Percentiles rank a stretch among this genome's conserved stretches.
These are phyloP conservation scores for Tursiops truncatus DNA, from an alignment of 2,113 vertebrate species.

Conservation along the genomic window DNA sequence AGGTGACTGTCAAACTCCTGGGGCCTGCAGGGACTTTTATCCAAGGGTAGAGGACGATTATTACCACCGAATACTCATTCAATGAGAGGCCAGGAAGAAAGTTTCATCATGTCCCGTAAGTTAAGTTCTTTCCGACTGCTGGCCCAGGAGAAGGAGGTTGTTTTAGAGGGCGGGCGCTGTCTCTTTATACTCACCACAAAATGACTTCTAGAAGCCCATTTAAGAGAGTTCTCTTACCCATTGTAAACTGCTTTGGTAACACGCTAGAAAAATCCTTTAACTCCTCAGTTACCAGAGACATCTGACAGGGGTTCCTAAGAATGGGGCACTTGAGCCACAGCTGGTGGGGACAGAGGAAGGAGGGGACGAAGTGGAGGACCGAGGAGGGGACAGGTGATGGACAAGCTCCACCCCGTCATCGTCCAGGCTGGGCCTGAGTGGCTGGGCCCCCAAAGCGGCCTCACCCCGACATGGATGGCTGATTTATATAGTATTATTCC, in stretches of 20 bases:
- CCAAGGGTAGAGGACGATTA: neutral
- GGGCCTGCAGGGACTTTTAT: neutral
- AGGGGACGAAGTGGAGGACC: no score
- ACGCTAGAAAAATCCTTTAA: neutral
- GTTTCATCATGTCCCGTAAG: neutral
- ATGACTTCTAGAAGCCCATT: neutral
- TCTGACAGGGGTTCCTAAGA: neutral
- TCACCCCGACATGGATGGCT: no score
- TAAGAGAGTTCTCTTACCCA: neutral
- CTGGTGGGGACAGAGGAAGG: neutral
- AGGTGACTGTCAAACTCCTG: neutral
- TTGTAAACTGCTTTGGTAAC: neutral
- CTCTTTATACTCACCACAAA: neutral
- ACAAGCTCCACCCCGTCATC: rapidly evolving
- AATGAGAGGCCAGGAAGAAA: neutral
- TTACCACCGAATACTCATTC: neutral
- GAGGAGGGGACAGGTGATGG: neutral
- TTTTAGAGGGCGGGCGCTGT: neutral
- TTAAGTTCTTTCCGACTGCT: neutral
- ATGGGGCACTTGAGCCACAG: neutral
- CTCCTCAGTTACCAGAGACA: neutral
- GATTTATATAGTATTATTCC: neutral
- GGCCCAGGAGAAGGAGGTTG: neutral
- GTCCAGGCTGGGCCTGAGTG: neutral
- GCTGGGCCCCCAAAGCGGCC: rapidly evolving